phyloP scores from a whole-genome alignment of 2,797 vertebrate genomes.

The Hydrolagus colliei region DNA sequence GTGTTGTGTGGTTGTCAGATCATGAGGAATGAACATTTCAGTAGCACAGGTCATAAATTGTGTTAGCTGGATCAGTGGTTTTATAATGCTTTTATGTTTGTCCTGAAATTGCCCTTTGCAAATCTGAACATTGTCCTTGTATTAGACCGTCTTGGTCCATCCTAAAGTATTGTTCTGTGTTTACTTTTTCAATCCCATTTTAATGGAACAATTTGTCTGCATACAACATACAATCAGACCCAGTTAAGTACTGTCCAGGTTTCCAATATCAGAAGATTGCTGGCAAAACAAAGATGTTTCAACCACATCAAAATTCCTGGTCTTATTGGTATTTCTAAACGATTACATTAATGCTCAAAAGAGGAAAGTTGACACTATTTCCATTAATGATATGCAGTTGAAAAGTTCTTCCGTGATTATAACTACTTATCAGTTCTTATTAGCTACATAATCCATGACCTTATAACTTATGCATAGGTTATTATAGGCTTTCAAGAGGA shows the following conservation, averaged over 20 bases:
- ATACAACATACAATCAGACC: background rate
- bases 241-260: background rate
- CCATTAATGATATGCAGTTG: background rate
- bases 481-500: background rate
- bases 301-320: background rate
- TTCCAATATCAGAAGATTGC: background rate
- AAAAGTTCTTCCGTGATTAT: background rate
- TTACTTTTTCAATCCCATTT: too few relatives aligned
- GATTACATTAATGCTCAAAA: background rate
- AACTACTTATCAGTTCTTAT: background rate
- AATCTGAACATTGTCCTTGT: too few relatives aligned
- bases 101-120: too few relatives aligned
- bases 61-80: too few relatives aligned
- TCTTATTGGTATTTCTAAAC: background rate
- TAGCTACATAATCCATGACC: background rate
- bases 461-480: background rate
- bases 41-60: too few relatives aligned
- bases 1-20: too few relatives aligned
- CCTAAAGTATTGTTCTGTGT: too few relatives aligned
- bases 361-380: background rate
- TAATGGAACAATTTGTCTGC: too few relatives aligned
- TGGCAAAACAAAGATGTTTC: background rate
- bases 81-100: too few relatives aligned
- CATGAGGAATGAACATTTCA: too few relatives aligned
- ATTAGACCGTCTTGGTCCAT: too few relatives aligned